Evolutionary conservation across 2,113 vertebrate species (phyloP), one percentile per base, ranked within the genome.

Genomic region (Syngnathus scovelli): DNA sequence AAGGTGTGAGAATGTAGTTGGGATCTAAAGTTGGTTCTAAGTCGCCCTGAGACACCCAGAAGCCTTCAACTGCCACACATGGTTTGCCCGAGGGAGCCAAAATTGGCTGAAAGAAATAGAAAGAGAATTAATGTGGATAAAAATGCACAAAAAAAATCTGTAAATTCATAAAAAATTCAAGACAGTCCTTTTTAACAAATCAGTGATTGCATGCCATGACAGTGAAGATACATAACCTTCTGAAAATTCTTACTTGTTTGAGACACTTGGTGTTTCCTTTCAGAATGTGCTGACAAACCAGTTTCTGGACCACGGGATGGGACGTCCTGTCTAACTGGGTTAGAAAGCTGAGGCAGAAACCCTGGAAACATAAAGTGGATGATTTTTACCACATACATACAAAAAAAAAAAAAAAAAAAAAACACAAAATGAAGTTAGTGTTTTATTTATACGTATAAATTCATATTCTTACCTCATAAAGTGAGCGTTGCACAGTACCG

Each of bases 311-410:
- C 27, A 92, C 0, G 0, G 96, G 95, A 61, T 97, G 93, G 73
- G 96, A 99, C 68, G 78, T 70, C 81, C 96, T 92, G 86, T 98
- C 94, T 79, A 99, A 91, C 73, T 99, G 96, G 0, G 96, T 99
- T 62, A 99, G 85, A 82, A 99, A 99, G 81, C 96, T 95, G 85
- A 99, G 88, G 80, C 95, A 96, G 89, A 99, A 98, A 46, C 96
- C 97, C 96, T 99, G 79, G 37, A 66, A 61, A 38, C n/a, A 83
- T 0, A 0, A 67, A 44, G 12, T 56, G 54, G 19, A 71, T 0
- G 0, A 23, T 60, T 16, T 49, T 21, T 13, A 8, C 58, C 27
- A 33, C 27, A 33, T 33, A 33, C 27, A 33, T 33, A 27, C 27
- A 27, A 27, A 27, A 27, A 27, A 27, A 27, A 27, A 23, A 23